Evolutionary conservation across 53 echinoderm and acorn worm genomes (phyloP).

Genomic region (Astropecten irregularis): DNA sequence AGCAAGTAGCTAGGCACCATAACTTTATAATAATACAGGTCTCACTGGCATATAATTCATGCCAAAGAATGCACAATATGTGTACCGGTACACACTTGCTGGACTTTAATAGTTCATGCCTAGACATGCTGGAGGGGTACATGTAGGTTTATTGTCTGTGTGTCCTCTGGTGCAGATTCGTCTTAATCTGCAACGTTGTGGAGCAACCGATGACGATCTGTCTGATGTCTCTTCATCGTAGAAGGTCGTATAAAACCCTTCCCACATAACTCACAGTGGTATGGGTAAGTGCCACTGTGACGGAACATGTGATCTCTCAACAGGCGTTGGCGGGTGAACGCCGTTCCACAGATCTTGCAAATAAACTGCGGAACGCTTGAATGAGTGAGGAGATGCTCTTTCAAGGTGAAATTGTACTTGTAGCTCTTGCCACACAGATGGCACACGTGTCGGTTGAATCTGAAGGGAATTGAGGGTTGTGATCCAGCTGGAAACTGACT

Average conservation of each 20-base stretch:
- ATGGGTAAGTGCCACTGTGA: conserved; percentile 70
- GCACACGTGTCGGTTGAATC: conserved; percentile 52
- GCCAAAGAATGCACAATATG: too few species aligned
- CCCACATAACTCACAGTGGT: conserved; percentile 72
- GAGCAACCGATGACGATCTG: conserved; percentile 37
- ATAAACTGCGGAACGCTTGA: conserved; percentile 68
- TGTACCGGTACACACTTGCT: too few species aligned
- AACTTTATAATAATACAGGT: too few species aligned
- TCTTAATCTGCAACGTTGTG: background rate
- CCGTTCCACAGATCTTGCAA: conserved; percentile 69
- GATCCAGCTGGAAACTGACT: background rate
- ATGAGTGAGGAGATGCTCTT: conserved; percentile 77
- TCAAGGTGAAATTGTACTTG: conserved; percentile 76
- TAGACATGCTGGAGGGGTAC: too few species aligned
- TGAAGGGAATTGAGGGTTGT: background rate
- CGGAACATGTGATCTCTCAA: conserved; percentile 76
- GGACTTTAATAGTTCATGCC: too few species aligned
- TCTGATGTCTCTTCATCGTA: conserved; percentile 64
- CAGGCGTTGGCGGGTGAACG: conserved; percentile 70
- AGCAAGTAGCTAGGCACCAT: too few species aligned
- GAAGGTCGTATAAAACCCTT: conserved; percentile 76
- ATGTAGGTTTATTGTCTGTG: too few species aligned
- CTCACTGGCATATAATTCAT: too few species aligned
- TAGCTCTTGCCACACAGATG: conserved; percentile 80
- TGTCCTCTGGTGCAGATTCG: too few species aligned